A percentile compares a stretch with the other conserved stretches of the same genome.
Conservation (phyloP, 1,140 invertebrate species). For the Zaprionus capensis region DNA sequence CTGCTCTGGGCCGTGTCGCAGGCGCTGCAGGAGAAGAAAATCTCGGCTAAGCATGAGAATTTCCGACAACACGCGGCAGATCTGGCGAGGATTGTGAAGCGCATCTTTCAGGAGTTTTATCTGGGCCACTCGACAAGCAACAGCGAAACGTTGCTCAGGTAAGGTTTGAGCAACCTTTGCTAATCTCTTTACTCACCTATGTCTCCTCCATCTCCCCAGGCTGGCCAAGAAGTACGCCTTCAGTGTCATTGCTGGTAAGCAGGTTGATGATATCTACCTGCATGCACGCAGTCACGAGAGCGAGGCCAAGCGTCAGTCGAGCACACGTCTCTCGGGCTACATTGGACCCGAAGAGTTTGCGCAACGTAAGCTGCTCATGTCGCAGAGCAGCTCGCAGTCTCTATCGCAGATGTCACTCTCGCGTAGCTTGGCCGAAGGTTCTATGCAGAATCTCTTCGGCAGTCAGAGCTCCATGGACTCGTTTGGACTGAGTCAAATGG, state of each 20-base stretch:
- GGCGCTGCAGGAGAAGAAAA: conserved; percentile 86
- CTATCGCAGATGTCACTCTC: conserved; percentile 23
- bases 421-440: conserved; percentile 30
- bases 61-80: conserved; percentile 87
- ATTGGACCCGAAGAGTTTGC: conserved; percentile 80
- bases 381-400: conserved; percentile 38
- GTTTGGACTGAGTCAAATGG: conserved; percentile 63
- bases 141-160: conserved; percentile 83
- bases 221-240: conserved; percentile 87
- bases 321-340: conserved; percentile 74
- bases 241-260: conserved; percentile 86
- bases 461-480: conserved; percentile 76
- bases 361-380: conserved; percentile 61
- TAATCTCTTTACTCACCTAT: background rate
- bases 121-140: conserved; percentile 75
- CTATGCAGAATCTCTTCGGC: conserved; percentile 64
- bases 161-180: background rate
- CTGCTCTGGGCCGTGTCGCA: conserved; percentile 88
- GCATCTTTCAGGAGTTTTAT: conserved; percentile 82
- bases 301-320: conserved; percentile 60
- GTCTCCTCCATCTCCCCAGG: conserved; percentile 35
- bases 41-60: conserved; percentile 86
- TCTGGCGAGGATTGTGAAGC: conserved; percentile 85
- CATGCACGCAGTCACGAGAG: conserved; percentile 75
- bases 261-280: conserved; percentile 85